Evolutionary conservation across 2,888 invertebrate species (phyloP).

Genomic region (Hirudinaria manillensis): DNA sequence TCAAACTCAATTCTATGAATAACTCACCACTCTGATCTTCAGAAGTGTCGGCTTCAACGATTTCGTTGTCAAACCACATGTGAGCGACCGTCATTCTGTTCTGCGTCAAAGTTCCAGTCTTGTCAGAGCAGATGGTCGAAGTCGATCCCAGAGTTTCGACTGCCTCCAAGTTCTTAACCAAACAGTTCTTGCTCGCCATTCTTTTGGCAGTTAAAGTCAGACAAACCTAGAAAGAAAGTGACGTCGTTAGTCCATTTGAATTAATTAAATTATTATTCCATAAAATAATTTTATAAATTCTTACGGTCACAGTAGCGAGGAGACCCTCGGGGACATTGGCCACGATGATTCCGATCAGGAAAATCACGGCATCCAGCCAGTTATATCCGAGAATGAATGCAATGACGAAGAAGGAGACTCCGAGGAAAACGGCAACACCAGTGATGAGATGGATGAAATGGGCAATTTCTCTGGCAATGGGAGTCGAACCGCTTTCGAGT

Average conservation of each 20-base stretch:
- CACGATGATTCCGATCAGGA: conserved; percentile 95
- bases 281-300: conserved; percentile 37
- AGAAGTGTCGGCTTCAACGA: conserved; percentile 96
- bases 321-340: conserved; percentile 98
- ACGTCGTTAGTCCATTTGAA: not conserved
- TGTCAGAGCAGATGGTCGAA: conserved; percentile 97
- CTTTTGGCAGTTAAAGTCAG: conserved; percentile 95
- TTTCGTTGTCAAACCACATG: conserved; percentile 98
- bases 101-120: conserved; percentile 95
- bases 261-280: not conserved
- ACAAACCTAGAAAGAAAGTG: conserved; percentile 61
- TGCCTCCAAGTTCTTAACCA: conserved; percentile 98
- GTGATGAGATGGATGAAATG: conserved; percentile 98
- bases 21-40: conserved; percentile 80
- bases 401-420: conserved; percentile 92
- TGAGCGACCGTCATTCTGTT: conserved; percentile 99
- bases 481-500: conserved; percentile 68
- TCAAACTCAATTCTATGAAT: no score
- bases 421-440: conserved; percentile 70
- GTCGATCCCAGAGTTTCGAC: conserved; percentile 98
- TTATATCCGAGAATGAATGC: conserved; percentile 94
- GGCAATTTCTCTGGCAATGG: conserved; percentile 96
- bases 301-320: conserved; percentile 89
- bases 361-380: conserved; percentile 98
- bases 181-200: conserved; percentile 97